Evolutionary conservation across 2,888 invertebrate species (phyloP).

Genomic region (Drosophila neotestacea): DNA sequence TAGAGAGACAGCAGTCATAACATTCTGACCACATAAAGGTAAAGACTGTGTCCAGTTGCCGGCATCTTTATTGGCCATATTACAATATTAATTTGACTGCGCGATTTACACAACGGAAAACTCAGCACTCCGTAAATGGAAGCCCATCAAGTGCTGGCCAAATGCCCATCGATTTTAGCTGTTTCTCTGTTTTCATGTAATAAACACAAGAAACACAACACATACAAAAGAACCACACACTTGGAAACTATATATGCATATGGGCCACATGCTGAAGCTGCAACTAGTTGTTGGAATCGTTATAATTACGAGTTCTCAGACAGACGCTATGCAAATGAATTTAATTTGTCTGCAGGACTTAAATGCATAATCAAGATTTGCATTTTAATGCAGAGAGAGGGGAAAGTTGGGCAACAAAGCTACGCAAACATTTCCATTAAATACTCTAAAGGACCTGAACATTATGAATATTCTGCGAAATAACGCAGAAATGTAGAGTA

Average conservation of each 20-base stretch:
- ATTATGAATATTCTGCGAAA: conserved; percentile 34
- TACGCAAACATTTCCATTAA: conserved; percentile 78
- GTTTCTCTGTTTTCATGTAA: conserved; percentile 33
- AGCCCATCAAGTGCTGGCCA: conserved; percentile 65
- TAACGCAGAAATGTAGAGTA: conserved; percentile 59
- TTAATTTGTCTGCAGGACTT: conserved; percentile 60
- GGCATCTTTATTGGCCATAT: conserved; percentile 60
- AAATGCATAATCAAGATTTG: conserved; percentile 71
- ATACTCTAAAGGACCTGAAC: conserved; percentile 45
- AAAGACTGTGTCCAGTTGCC: conserved; percentile 16
- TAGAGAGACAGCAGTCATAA: conserved; percentile 37
- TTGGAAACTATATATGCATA: background rate
- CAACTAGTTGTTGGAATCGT: conserved; percentile 11
- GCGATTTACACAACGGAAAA: conserved; percentile 54
- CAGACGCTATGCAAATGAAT: conserved; percentile 48
- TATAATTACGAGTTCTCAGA: conserved; percentile 5
- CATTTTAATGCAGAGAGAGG: conserved; percentile 61
- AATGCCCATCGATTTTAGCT: conserved; percentile 77
- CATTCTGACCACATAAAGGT: conserved; percentile 37
- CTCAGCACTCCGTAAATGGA: conserved; percentile 70
- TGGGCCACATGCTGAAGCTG: conserved; percentile 3
- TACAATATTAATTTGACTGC: conserved; percentile 68
- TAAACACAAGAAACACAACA: conserved; percentile 3
- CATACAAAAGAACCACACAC: conserved; percentile 4
- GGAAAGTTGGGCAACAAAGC: conserved; percentile 53